Percentiles rank a stretch among this genome's conserved stretches.
Evolutionary conservation across 2,888 invertebrate species (phyloP).

Genomic region (Sminthurinus aureus): DNA sequence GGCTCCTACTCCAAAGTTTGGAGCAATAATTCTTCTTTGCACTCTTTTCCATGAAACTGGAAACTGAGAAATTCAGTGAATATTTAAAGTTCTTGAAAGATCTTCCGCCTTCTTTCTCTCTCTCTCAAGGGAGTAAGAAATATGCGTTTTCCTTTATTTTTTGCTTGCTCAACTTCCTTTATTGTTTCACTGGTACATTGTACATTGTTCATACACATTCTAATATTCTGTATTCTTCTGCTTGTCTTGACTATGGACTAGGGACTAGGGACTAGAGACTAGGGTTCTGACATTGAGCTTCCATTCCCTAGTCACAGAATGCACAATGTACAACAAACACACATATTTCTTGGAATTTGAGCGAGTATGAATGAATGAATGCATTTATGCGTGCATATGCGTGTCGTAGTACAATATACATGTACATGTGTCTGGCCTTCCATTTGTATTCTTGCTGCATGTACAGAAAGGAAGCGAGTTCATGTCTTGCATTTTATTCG

Average conservation of each 20-base stretch:
- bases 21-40: slow-evolving; percentile 29
- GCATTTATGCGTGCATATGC: no score
- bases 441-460: neutral
- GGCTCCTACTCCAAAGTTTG: neutral
- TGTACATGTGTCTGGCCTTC: neutral
- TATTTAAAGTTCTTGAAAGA: slow-evolving; percentile 42
- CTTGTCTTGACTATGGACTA: neutral
- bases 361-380: no score
- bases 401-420: neutral
- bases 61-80: slow-evolving; percentile 42
- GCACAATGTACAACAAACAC: neutral
- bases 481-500: neutral
- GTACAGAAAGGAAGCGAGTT: neutral
- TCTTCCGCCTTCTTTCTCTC: slow-evolving; percentile 22
- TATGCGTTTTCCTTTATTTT: neutral
- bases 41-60: slow-evolving; percentile 14
- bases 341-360: neutral
- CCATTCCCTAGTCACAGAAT: neutral
- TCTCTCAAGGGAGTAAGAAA: neutral
- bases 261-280: no score
- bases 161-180: neutral
- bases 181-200: neutral
- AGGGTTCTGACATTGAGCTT: neutral
- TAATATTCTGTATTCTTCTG: neutral
- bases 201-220: neutral